Conservation (phyloP, 2,113 vertebrate genomes). For the Genyomyrus donnyi region DNA sequence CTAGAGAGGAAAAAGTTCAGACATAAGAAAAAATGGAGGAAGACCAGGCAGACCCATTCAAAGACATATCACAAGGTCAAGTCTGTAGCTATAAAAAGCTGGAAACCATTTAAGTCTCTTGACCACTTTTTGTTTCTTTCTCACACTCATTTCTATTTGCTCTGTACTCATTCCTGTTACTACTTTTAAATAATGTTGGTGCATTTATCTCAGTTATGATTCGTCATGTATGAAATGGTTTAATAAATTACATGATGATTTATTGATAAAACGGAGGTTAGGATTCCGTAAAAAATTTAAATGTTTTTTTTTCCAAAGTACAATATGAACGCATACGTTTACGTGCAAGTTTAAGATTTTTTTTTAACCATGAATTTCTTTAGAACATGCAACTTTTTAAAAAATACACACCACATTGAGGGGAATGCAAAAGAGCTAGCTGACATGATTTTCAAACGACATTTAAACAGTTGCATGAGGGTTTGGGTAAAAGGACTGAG, state of each 20-base stretch:
- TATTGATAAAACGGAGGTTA: not conserved
- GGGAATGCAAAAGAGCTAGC: not conserved
- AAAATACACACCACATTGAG: not conserved
- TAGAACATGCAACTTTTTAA: not conserved
- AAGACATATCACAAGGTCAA: not conserved
- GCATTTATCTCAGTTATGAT: not conserved
- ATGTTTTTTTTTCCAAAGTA: not conserved
- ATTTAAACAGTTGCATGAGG: not conserved
- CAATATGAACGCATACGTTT: not conserved
- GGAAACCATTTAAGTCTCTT: not conserved
- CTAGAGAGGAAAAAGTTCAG: not conserved
- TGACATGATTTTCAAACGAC: not conserved
- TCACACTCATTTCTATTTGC: too few relatives aligned
- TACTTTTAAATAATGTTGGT: not conserved
- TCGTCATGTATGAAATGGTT: not conserved
- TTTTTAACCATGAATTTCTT: not conserved
- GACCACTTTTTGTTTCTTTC: not conserved
- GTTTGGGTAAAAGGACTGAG: not conserved
- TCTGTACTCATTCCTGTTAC: too few relatives aligned
- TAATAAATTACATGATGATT: not conserved
- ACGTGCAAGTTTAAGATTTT: not conserved
- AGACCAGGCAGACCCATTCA: not conserved
- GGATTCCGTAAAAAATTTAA: not conserved
- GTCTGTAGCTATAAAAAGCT: not conserved
- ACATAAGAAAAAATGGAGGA: not conserved